Base-by-base conservation (phyloP, 2,888 invertebrate species). In the Leptopterna dolabrata region DNA sequence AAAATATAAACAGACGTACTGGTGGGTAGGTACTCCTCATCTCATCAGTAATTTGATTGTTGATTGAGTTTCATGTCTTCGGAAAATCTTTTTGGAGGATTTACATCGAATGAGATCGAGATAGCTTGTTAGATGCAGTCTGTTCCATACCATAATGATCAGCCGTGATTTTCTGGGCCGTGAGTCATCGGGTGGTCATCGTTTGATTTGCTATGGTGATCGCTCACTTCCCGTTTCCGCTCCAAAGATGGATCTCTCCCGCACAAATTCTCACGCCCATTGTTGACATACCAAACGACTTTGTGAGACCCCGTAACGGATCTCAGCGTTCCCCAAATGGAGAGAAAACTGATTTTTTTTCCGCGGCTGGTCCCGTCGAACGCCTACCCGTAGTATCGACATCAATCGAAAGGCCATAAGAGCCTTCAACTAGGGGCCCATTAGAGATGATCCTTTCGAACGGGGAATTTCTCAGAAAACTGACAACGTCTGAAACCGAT, bases 191-290 rank as follows among this genome's bases (percentile, higher is more conserved):
- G 24, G 63, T 24, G 63, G 63, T 63, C 63, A 63, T 19, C 63
- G 63, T 63, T 63, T 24, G 63, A 63, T 63, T 63, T 63, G 63
- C 63, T 24, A 63, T 63, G 63, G 63, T 63, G 63, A 63, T 63
- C 63, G 63, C 63, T 63, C 63, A 63, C 63, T 63, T 63, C 63
- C 63, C 63, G 63, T 63, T 63, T 51, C 51, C 51, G 51, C 9
- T 24, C 63, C 19, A 63, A n/a, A 63, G 63, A 63, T 11, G 1
- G 63, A 63, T 63, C 19, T 63, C 63, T 63, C 63, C 63, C 63
- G 51, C 63, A 19, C 63, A 63, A 63, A 63, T 19, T 63, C 63
- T 63, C 63, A 63, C 63, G 63, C 63, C 63, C 24, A 63, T 63
- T 63, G 63, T 63, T 63, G 63, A 63, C 63, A 63, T 63, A 63